A percentile compares a stretch with the other conserved stretches of the same genome.
These are phyloP conservation scores for Trilocha varians DNA, from an alignment of 2,888 invertebrate species.

Conservation along the genomic window DNA sequence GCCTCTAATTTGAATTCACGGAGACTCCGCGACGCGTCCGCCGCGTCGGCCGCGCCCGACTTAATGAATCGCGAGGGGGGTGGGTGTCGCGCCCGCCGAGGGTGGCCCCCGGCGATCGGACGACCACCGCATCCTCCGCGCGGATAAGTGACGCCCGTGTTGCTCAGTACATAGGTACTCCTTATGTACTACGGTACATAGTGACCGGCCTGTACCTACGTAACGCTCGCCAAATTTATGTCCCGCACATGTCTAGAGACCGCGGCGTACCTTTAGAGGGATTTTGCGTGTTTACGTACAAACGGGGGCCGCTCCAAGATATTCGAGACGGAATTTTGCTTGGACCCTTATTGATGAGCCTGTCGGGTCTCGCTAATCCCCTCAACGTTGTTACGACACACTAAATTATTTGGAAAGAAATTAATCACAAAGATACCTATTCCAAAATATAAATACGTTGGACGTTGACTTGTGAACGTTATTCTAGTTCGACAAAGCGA, in stretches of 20 bases:
- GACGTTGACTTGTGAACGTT: no score
- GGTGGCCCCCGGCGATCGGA: conserved; percentile 58
- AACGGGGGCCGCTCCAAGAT: conserved; percentile 53
- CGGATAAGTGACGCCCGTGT: conserved; percentile 74
- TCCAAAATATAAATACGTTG: no score
- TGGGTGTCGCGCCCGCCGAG: conserved; percentile 33
- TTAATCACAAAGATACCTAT: no score
- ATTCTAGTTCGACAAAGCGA: no score
- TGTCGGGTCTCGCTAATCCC: conserved; percentile 36
- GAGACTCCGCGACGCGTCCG: conserved; percentile 72
- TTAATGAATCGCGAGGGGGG: conserved; percentile 68
- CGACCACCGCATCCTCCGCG: conserved; percentile 71
- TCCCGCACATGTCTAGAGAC: conserved; percentile 73
- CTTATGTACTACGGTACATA: conserved; percentile 65
- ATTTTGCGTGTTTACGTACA: conserved; percentile 71
- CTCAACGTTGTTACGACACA: conserved; percentile 11
- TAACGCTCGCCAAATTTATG: conserved; percentile 72
- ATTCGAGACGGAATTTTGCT: conserved; percentile 62
- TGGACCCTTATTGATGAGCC: conserved; percentile 64
- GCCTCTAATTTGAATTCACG: conserved; percentile 73
- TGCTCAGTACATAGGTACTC: conserved; percentile 61
- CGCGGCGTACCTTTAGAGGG: conserved; percentile 71
- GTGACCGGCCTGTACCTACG: conserved; percentile 66
- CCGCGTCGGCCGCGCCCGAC: conserved; percentile 72
- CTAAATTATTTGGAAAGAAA: background rate